Evolutionary conservation across 1,140 invertebrate genomes (phyloP), one percentile per base, ranked within the genome.

Genomic region (Solen grandis): DNA sequence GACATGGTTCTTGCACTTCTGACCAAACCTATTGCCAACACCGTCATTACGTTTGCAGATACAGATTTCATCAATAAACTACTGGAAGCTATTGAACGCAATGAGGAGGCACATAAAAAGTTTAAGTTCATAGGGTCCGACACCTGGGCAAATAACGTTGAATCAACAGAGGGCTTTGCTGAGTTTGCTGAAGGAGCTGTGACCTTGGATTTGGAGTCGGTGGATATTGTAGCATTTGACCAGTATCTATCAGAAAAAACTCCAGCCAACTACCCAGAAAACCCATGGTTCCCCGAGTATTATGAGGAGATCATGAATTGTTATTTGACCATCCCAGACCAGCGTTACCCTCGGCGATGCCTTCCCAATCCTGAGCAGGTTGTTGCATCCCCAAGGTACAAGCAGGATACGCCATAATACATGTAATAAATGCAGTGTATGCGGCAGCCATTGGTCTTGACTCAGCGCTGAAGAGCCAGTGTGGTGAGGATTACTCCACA

Each of bases 251-350:
- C 79, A 19, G 70, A 69, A n/a, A 88, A 87, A 69, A 86, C 81
- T 29, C 87, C 88, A 36, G 79, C 82, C 22, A 90, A 89, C 66
- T 87, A 90, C 13, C 83, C 76, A 36, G 85, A 88, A 35, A 91
- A 91, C 69, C 89, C 89, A 0, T 91, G 90, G 90, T 91, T 91
- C 68, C 83, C 84, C 14, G 88, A 91, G 73, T 91, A 87, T 73
- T 91, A 90, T 81, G 87, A 91, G 76, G 68, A 83, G 22, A 86
- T 88, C 46, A 81, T 84, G 4, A 82, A 90, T 65, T 91, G 90
- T 76, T 91, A 90, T 65, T 62, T 88, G 16, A 80, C 82, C 22
- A 83, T 86, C 10, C 80, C 84, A 10, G 59, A 82, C 22, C 59
- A 70, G 14, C 62, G n/a, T 29, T 88, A 88, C 69, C 72, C 83